These are phyloP conservation scores for Toxotes chatareus DNA, from an alignment of 2,113 vertebrate species.

Conservation along the genomic window DNA sequence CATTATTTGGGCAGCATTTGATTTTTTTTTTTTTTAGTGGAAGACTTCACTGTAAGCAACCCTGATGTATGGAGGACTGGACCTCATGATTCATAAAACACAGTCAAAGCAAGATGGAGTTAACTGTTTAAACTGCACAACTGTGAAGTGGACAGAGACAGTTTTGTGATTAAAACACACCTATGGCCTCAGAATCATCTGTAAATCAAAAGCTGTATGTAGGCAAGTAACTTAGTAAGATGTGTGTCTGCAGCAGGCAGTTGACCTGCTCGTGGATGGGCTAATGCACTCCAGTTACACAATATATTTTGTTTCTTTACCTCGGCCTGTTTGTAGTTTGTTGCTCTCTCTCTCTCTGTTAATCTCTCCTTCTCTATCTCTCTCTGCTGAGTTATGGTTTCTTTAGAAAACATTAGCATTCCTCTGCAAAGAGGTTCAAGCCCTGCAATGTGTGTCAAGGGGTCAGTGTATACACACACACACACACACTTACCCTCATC, in stretches of 20 bases:
- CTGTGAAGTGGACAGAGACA: background rate
- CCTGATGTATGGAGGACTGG: conserved; percentile 14
- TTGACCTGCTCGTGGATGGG: conserved; percentile 25
- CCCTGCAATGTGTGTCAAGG: conserved; percentile 60
- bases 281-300: conserved; percentile 21
- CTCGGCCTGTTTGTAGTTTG: background rate
- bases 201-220: conserved; percentile 24
- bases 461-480: conserved; percentile 55
- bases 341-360: conserved; percentile 12
- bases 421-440: conserved; percentile 70
- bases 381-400: conserved; percentile 67
- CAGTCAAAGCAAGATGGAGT: conserved; percentile 30
- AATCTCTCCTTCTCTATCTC: conserved; percentile 49
- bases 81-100: conserved; percentile 8
- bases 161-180: conserved; percentile 30
- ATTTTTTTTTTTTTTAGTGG: conserved; percentile 8
- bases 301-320: conserved; percentile 8
- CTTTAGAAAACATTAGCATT: conserved; percentile 77
- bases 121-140: conserved; percentile 20
- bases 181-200: conserved; percentile 34
- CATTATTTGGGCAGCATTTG: background rate
- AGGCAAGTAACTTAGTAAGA: background rate
- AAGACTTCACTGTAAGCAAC: conserved; percentile 4
- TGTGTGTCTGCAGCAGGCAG: conserved; percentile 14
- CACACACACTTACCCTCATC: conserved; percentile 26